Evolutionary conservation across 2,113 vertebrate genomes (phyloP).

Genomic region (Callipepla californica): DNA sequence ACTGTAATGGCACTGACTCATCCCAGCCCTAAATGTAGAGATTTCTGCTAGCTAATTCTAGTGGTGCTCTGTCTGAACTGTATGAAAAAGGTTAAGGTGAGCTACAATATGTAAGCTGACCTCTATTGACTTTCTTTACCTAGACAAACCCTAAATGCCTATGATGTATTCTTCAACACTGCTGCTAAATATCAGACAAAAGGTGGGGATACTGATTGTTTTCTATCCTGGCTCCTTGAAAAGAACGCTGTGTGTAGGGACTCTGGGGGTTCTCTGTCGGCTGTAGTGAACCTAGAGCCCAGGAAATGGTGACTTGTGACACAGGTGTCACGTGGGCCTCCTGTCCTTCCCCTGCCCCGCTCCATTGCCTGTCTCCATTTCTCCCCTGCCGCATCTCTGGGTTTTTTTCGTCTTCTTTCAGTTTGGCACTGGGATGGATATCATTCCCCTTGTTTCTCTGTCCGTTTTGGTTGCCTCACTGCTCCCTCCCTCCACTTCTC

Average conservation of each 20-base stretch:
- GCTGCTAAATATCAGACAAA: conserved; percentile 72
- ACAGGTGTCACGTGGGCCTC: conserved; percentile 44
- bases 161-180: conserved; percentile 73
- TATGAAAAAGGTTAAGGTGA: conserved; percentile 73
- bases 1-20: not conserved
- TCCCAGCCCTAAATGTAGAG: not conserved
- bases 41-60: conserved; percentile 33
- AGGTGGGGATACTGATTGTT: conserved; percentile 73
- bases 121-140: conserved; percentile 73
- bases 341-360: conserved; percentile 1
- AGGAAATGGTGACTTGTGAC: conserved; percentile 54
- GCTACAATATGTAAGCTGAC: conserved; percentile 70
- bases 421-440: conserved; percentile 61
- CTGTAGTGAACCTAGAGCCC: conserved; percentile 52
- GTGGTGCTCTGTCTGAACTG: conserved; percentile 62
- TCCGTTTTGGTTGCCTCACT: conserved; percentile 49
- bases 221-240: conserved; percentile 70
- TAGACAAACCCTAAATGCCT: conserved; percentile 73
- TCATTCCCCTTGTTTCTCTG: conserved; percentile 49
- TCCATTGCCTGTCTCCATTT: conserved; percentile 61
- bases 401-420: conserved; percentile 67
- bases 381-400: conserved; percentile 13
- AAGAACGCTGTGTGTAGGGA: conserved; percentile 47
- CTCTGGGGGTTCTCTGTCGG: conserved; percentile 44
- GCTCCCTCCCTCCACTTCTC: conserved; percentile 57